Evolutionary conservation across 2,113 vertebrate genomes (phyloP).

Genomic region (Hipposideros armiger): DNA sequence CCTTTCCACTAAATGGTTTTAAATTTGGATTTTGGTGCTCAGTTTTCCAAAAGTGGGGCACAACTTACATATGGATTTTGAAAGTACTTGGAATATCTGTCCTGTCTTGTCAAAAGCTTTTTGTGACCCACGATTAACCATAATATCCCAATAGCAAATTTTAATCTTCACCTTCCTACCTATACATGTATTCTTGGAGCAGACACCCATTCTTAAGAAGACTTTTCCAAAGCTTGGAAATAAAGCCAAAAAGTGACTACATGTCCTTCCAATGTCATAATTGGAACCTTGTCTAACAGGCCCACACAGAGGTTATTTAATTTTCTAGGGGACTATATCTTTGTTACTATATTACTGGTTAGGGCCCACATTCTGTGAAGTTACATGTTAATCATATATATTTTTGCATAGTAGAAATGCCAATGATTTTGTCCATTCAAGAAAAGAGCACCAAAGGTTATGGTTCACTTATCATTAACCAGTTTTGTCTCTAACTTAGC

Average conservation of each 20-base stretch:
- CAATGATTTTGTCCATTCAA: background rate
- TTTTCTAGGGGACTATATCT: background rate
- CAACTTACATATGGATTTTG: background rate
- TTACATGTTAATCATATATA: background rate
- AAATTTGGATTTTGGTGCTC: background rate
- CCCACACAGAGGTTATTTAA: background rate
- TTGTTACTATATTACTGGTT: background rate
- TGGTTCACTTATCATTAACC: background rate
- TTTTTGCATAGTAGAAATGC: background rate
- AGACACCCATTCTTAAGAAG: background rate
- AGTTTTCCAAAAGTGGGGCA: background rate
- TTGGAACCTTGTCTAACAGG: background rate
- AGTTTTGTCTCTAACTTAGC: background rate
- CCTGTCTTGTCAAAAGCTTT: background rate
- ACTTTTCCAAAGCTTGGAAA: background rate
- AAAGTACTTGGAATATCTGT: background rate
- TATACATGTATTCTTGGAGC: background rate
- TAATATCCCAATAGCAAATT: background rate
- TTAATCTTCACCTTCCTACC: background rate
- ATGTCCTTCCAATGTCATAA: background rate
- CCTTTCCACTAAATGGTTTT: slow-evolving; percentile 48
- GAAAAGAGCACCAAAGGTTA: background rate
- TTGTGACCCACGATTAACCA: background rate
- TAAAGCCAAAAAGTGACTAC: background rate
- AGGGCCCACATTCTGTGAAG: background rate